These are phyloP conservation scores for Brachyalestes nurse DNA, from an alignment of 2,797 vertebrate species.

Conservation along the genomic window DNA sequence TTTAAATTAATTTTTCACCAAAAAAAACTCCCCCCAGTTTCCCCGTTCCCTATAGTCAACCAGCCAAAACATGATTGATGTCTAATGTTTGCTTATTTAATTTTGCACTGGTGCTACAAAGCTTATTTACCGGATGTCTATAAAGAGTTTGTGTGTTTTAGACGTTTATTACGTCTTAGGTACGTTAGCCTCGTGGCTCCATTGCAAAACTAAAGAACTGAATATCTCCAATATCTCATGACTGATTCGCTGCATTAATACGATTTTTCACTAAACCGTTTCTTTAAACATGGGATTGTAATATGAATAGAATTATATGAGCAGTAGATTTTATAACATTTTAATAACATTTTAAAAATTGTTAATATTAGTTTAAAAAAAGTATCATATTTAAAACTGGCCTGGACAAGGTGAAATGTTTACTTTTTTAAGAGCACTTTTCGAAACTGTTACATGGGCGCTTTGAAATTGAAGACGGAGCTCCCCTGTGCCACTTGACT, in stretches of 20 bases:
- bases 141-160: no score
- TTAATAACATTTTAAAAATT: not conserved
- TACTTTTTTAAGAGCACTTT: not conserved
- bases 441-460: slow-evolving; percentile 19
- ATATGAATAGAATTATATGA: not conserved
- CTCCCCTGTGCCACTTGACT: slow-evolving; percentile 40
- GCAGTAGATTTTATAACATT: not conserved
- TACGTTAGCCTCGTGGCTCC: not conserved
- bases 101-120: not conserved
- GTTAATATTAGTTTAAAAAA: no score
- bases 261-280: no score
- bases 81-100: not conserved
- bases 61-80: no score
- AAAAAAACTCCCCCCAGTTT: no score
- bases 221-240: no score
- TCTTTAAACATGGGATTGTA: not conserved
- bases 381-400: not conserved
- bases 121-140: not conserved
- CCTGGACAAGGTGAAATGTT: not conserved
- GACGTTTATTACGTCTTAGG: not conserved
- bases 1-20: no score
- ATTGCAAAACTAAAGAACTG: not conserved
- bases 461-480: slow-evolving; percentile 50
- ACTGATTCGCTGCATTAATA: not conserved
- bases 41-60: no score